These are phyloP conservation scores for Eclectus roratus DNA, from an alignment of 2,113 vertebrate genomes.

Conservation along the genomic window DNA sequence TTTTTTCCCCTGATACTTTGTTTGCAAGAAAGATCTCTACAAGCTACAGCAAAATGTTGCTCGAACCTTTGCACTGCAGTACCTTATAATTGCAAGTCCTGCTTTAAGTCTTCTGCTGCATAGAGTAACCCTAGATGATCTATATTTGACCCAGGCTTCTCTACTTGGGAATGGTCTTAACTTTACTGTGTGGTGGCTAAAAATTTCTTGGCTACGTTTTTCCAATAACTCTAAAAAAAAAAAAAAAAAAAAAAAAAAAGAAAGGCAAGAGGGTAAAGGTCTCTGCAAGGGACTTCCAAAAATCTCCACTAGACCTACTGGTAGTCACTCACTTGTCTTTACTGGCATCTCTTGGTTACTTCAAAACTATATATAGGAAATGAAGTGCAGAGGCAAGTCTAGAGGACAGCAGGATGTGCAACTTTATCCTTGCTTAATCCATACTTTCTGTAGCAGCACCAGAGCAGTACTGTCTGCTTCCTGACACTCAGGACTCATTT, in stretches of 20 bases:
- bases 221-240: neutral
- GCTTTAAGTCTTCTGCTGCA: neutral
- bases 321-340: neutral
- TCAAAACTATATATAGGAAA: neutral
- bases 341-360: neutral
- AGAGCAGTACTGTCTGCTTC: neutral
- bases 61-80: neutral
- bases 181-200: conserved; percentile 50
- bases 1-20: neutral
- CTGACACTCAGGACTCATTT: neutral
- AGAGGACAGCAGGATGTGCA: neutral
- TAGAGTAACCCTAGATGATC: conserved; percentile 57
- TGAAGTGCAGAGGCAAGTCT: neutral
- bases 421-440: neutral
- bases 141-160: conserved; percentile 50
- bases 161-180: conserved; percentile 54
- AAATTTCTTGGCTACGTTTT: conserved; percentile 11
- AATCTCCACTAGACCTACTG: neutral
- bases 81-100: neutral
- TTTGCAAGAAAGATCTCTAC: neutral
- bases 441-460: neutral
- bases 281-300: neutral
- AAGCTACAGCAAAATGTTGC: neutral
- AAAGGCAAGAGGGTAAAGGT: neutral
- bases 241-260: neutral